Evolutionary conservation across 2,888 invertebrate genomes (phyloP), one percentile per base, ranked within the genome.

Genomic region (Mellilla xanthometata): DNA sequence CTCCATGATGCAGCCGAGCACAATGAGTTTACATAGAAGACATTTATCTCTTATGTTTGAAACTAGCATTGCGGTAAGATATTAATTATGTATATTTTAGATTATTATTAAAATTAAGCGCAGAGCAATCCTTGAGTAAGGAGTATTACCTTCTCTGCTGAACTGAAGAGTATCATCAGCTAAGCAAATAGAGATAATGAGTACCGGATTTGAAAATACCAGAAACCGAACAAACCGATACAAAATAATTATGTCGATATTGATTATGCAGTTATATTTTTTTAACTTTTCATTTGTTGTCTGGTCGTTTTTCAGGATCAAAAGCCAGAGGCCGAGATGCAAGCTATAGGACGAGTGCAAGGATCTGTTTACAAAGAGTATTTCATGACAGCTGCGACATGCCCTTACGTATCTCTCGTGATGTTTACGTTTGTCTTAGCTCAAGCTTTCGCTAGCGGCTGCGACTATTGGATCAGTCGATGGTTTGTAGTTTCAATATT

Each of bases 401-500:
- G 76, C 32, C 64, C 70, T 1, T 70, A 67, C 45, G 78, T 76
- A 5, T 39, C 50, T 12, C 12, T 81, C 1, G 87, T 84, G 2
- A 50, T 67, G n/a, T 51, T 74, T 5, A 64, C 81, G 74, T 89
- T 88, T 47, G 5, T 94, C 0, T 33, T 92, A 2, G 91, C 94
- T 2, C 95, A 95, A 74, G 65, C 72, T 32, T 85, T 78, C 52
- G 88, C 87, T 0, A 88, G 88, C 48, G 76, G 73, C 19, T 79
- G 83, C 35, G 90, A 90, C 54, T 89, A 75, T 59, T 90, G 89
- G 90, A 82, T 87, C 23, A 81, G 80, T 57, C 64, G 72, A 65
- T 88, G 88, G 87, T 89, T 66, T 43, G 23, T 23, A 23, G 23
- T n/a, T 7, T 23, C 2, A 23, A 23, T 8, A 23, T 8, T 5